Evolutionary conservation across 2,797 vertebrate species (phyloP), one percentile per base, ranked within the genome.

Genomic region (Pampus argenteus): DNA sequence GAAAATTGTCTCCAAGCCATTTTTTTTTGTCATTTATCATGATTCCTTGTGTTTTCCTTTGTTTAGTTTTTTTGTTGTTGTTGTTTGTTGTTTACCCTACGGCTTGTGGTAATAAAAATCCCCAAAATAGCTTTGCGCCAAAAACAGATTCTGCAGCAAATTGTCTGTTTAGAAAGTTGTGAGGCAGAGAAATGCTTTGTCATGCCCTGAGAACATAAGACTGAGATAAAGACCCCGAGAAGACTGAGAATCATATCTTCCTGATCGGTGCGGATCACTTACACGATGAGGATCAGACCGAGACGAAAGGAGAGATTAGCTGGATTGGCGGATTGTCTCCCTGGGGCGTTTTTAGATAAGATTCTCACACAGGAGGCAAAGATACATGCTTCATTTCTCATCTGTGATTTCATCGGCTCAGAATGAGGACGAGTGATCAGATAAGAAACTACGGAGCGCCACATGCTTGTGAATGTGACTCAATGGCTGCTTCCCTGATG

Each of bases 251-350:
- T 78, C 58, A 0, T 82, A 84, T 87, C 85, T 64, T 26, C 65
- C 57, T 58, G 60, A 88, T 89, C 72, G 9, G 63, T 31, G 77
- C 0, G 23, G 70, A 86, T 87, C 76, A 63, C 68, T 85, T 86
- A 61, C 69, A 75, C 52, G 6, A 52, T 49, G 76, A 76, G 73
- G 77, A 87, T 89, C 48, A 86, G 67, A 67, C 75, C 23, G 29
- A 82, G 76, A 74, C 50, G 44, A 50, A 50, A 66, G 77, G 55
- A 60, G 69, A 86, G 81, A 90, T 88, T 82, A 90, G 52, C 77
- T 6, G 71, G 69, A 80, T 81, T 60, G 71, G 40, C 54, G n/a
- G n/a, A n/a, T n/a, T 60, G 58, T 74, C 76, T 85, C 88, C 83
- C 69, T n/a, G 1, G 1, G 73, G 74, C 73, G 2, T 57, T 83